Percentiles rank a stretch among this genome's conserved stretches.
Conservation (phyloP, 1,140 invertebrate genomes). For the Caerostris darwini region DNA sequence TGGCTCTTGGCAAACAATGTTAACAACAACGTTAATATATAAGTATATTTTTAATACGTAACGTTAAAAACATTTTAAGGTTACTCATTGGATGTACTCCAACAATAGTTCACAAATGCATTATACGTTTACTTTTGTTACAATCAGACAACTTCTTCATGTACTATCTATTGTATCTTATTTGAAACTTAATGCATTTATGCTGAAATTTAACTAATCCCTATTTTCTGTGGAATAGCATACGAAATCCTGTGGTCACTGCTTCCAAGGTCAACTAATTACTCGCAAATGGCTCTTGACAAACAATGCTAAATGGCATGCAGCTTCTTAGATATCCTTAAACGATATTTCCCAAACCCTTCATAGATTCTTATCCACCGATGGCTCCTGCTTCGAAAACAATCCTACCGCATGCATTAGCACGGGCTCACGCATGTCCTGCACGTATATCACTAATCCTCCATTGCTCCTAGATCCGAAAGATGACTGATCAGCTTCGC, state of each 20-base stretch:
- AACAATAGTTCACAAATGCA: too few relatives aligned
- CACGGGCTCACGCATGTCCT: not conserved
- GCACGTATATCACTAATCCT: not conserved
- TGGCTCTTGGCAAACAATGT: too few relatives aligned
- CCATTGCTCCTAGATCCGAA: not conserved
- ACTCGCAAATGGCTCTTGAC: slow-evolving; percentile 11
- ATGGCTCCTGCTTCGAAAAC: not conserved
- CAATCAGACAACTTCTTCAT: too few relatives aligned
- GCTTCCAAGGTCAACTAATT: not conserved
- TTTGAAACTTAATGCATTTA: too few relatives aligned
- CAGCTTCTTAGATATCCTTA: slow-evolving; percentile 1
- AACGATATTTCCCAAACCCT: not conserved
- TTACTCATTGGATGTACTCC: too few relatives aligned
- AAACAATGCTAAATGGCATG: not conserved
- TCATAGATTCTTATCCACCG: not conserved
- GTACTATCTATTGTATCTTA: too few relatives aligned
- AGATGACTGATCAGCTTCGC: slow-evolving; percentile 15
- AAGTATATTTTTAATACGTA: too few relatives aligned
- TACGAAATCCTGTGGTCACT: not conserved
- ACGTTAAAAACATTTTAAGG: too few relatives aligned
- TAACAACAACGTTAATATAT: too few relatives aligned
- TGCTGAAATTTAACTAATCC: too few relatives aligned
- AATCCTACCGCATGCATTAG: not conserved
- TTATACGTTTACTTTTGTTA: too few relatives aligned
- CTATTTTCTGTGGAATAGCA: too few relatives aligned